Percentiles rank a stretch among this genome's conserved stretches.
These are phyloP conservation scores for Agrilus planipennis DNA, from an alignment of 1,140 invertebrate species.

Conservation along the genomic window DNA sequence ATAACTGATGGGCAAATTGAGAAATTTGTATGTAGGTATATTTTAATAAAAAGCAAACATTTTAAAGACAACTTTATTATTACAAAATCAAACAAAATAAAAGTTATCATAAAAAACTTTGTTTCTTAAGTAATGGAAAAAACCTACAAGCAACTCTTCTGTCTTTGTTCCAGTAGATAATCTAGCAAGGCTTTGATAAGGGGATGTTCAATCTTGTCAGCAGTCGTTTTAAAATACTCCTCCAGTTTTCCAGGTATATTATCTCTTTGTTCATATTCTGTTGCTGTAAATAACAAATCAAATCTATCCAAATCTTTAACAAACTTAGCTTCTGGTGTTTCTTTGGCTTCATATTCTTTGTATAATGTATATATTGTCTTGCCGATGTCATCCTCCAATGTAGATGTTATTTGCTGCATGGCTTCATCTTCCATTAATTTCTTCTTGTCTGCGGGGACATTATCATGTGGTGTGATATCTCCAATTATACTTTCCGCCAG, in stretches of 20 bases:
- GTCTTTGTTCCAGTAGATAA: constrained; percentile 10
- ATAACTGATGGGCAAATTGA: no score
- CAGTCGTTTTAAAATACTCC: constrained; percentile 80
- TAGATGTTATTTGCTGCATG: constrained; percentile 60
- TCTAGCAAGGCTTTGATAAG: constrained; percentile 37
- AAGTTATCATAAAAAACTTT: not conserved
- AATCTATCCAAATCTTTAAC: constrained; percentile 93
- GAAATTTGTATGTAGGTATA: no score
- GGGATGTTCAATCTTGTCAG: constrained; percentile 65
- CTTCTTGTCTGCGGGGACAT: constrained; percentile 75
- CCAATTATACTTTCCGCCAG: constrained; percentile 94
- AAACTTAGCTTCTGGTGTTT: constrained; percentile 75
- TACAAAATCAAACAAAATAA: not conserved
- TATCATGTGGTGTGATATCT: constrained; percentile 91
- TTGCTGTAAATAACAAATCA: constrained; percentile 92
- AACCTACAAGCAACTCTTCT: no score
- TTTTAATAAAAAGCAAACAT: no score
- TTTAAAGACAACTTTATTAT: no score
- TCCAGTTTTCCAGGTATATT: constrained; percentile 60
- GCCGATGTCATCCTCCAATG: constrained; percentile 20
- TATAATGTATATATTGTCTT: constrained; percentile 27
- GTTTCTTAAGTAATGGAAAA: not conserved
- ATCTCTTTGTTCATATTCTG: constrained; percentile 82
- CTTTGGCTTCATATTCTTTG: constrained; percentile 86
- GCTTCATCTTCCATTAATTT: constrained; percentile 73